Evolutionary conservation across 2,888 invertebrate species (phyloP).

Genomic region (Lasioglossum lativentre): DNA sequence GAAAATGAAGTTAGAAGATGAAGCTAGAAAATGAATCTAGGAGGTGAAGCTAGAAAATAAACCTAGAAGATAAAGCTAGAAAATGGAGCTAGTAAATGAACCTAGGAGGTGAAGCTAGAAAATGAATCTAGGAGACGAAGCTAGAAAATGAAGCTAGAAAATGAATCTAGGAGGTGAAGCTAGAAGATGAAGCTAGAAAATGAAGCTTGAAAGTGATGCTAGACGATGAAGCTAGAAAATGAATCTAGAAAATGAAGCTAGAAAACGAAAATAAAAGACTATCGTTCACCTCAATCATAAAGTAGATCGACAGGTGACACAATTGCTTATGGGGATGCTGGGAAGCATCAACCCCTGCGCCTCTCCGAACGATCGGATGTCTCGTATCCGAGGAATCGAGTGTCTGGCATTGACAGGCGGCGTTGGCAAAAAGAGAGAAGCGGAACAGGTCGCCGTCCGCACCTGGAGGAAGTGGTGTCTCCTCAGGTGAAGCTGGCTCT

Average conservation of each 20-base stretch:
- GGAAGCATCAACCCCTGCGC: not conserved
- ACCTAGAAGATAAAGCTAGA: no score
- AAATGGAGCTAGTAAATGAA: no score
- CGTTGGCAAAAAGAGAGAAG: conserved; percentile 40
- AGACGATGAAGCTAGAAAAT: not conserved
- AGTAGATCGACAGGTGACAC: not conserved
- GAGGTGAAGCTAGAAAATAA: not conserved
- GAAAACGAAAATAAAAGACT: not conserved
- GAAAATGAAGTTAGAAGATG: no score
- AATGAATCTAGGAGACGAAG: no score
- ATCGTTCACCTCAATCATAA: not conserved
- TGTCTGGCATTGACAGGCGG: conserved; percentile 76
- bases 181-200: not conserved
- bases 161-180: no score
- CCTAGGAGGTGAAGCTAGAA: not conserved
- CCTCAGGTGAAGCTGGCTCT: conserved; percentile 38
- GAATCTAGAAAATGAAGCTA: not conserved
- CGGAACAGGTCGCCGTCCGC: conserved; percentile 66
- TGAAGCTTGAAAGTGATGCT: no score
- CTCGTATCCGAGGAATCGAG: conserved; percentile 78
- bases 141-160: no score
- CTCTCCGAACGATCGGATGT: conserved; percentile 75
- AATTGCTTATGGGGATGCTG: not conserved
- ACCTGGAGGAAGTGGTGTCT: conserved; percentile 62
- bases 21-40: no score